These are phyloP conservation scores for Lysandra bellargus DNA, from an alignment of 2,888 invertebrate species.

Conservation along the genomic window DNA sequence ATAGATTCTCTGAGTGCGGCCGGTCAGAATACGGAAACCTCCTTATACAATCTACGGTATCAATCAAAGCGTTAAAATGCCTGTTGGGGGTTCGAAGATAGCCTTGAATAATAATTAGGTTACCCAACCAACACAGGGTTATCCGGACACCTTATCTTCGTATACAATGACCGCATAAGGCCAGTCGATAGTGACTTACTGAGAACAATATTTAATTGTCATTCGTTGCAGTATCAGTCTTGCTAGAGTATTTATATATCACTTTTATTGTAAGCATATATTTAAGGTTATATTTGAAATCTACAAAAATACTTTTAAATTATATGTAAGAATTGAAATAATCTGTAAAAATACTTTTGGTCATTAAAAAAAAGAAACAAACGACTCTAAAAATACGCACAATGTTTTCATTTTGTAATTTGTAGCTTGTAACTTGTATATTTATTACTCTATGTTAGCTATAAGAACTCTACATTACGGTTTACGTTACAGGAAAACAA, in stretches of 20 bases:
- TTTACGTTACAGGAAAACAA: background rate
- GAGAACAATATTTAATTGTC: background rate
- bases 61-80: background rate
- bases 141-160: slow-evolving; percentile 1
- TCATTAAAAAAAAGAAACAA: too few relatives aligned
- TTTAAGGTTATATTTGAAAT: too few relatives aligned
- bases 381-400: too few relatives aligned
- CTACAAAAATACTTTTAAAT: too few relatives aligned
- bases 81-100: slow-evolving; percentile 6
- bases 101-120: slow-evolving; percentile 23
- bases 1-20: too few relatives aligned
- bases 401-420: background rate
- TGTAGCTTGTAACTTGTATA: background rate
- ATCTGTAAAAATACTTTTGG: background rate
- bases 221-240: background rate
- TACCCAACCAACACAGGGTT: slow-evolving; percentile 14
- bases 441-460: background rate
- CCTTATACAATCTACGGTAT: background rate
- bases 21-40: background rate
- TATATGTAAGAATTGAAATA: background rate
- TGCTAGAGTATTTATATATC: background rate
- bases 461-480: background rate
- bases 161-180: background rate
- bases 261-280: too few relatives aligned
- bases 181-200: background rate